These are phyloP conservation scores for Atta cephalotes DNA, from an alignment of 1,140 invertebrate genomes.

Conservation along the genomic window DNA sequence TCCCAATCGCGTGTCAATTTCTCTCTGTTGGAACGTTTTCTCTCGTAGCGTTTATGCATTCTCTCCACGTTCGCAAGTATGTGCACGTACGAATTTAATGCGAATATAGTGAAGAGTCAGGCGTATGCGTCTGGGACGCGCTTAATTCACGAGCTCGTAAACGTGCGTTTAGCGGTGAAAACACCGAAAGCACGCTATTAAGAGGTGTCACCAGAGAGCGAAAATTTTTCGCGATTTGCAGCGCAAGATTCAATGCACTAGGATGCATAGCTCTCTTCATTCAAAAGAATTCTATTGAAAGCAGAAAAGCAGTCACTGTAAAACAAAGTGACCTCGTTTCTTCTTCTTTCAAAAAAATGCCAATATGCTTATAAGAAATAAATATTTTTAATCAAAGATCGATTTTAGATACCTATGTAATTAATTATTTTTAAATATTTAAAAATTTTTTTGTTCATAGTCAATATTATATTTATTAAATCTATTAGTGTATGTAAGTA, in stretches of 20 bases:
- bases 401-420: background rate
- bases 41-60: slow-evolving; percentile 76
- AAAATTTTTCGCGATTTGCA: slow-evolving; percentile 4
- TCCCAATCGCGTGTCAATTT: slow-evolving; percentile 79
- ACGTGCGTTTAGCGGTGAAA: slow-evolving; percentile 32
- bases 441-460: background rate
- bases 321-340: slow-evolving; percentile 15
- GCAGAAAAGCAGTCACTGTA: background rate
- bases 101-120: background rate
- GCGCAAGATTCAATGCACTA: background rate
- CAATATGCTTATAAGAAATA: background rate
- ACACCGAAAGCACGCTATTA: slow-evolving; percentile 14
- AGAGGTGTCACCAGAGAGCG: background rate
- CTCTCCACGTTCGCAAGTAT: slow-evolving; percentile 58
- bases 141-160: slow-evolving; percentile 13
- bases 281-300: slow-evolving; percentile 22
- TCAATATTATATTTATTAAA: background rate
- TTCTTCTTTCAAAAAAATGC: background rate
- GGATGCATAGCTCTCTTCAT: slow-evolving; percentile 21
- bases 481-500: background rate
- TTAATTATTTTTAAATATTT: background rate
- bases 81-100: background rate
- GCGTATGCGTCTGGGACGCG: background rate
- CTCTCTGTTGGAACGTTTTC: slow-evolving; percentile 76
- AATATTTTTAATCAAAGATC: background rate